Base-by-base conservation (phyloP, 2,888 invertebrate species). In the Willowsia nigromaculata region DNA sequence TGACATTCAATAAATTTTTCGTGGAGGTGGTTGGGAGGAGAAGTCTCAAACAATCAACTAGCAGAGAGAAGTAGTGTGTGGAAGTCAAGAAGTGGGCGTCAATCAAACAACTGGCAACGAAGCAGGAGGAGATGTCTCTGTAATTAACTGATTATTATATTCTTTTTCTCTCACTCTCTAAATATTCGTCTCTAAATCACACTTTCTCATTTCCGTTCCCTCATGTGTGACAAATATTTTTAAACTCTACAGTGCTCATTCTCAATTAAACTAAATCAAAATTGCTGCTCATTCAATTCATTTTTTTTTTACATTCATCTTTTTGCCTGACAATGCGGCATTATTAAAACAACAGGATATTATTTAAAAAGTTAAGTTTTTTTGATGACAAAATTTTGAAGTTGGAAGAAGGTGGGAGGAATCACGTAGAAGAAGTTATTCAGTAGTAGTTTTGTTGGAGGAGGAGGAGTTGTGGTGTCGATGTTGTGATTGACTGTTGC, bases 1-100 rank as follows among this genome's bases (percentile, higher is more conserved):
- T 84, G 40, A 27, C 56, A 53, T 62, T 62, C 62, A 62, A 65
- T 71, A 37, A 81, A 62, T 13, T 74, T 74, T 74, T n/a, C 53
- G 82, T 62, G 82, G 68, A 62, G 83, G 68, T 68, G 43, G 65
- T n/a, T n/a, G 50, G 47, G 82, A 83, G 62, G 68, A 47, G 53
- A 74, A 59, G 82, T 56, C 30, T 62, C 50, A 81, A 83, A n/a
- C 83, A 83, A 68, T 84, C 84, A 84, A 71, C 59, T 30, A 81
- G 25, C 47, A 43, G 25, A 62, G 18, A 18, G 40, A 68, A 68
- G 68, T 37, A 18, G 40, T 27, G 74, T 47, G 78, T 50, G 65
- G 62, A n/a, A n/a, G n/a, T n/a, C n/a, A n/a, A n/a, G n/a, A n/a
- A n/a, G n/a, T n/a, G n/a, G n/a, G 62, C 62, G 59, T 83, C 83